Base-by-base conservation (phyloP, 1,140 invertebrate species). In the Drosophila subobscura region DNA sequence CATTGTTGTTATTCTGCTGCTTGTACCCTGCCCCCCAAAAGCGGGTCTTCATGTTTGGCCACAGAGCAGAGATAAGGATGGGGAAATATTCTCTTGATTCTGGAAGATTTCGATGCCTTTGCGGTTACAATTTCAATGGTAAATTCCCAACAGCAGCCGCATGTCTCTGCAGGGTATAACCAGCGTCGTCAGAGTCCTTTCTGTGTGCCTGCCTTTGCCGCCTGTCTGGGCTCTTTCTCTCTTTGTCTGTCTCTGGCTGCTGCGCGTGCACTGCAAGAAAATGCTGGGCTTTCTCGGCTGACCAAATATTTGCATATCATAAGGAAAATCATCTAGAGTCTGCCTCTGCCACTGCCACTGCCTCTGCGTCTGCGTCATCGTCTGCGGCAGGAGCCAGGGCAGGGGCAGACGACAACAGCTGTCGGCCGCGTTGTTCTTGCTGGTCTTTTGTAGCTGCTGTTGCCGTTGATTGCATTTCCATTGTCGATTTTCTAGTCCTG, bases 221-320 rank as follows among this genome's bases (percentile, higher is more conserved):
- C 12, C 16, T 33, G 3, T 37, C 29, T 23, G 50, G 44, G 16
- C 16, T 20, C 16, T 20, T 1, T 20, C 16, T 46, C 57, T 22
- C 20, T 53, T 27, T 37, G 55, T 61, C 49, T 50, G 68, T 25
- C 33, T 7, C 33, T 37, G 33, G 33, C 33, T 63, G 42, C 50
- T 72, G 23, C 55, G 49, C 37, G 45, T 85, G 57, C 66, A 79
- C 65, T 84, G 73, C 7, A 44, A 25, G 60, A 78, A 83, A 78
- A 58, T 44, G 49, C 61, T 51, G 61, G 46, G 63, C 52, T 61
- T 57, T 65, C 79, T 55, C 55, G 54, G 8, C 25, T 57, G 67
- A 5, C 16, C 58, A 85, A 85, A 85, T 73, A 85, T 85, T 85
- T 80, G 77, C 77, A 86, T 73, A 63, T 77, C 73, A 80, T 85